Percentiles rank a stretch among this genome's conserved stretches.
phyloP scores from a whole-genome alignment of 2,797 vertebrate genomes.

The Epinephelus malabaricus region DNA sequence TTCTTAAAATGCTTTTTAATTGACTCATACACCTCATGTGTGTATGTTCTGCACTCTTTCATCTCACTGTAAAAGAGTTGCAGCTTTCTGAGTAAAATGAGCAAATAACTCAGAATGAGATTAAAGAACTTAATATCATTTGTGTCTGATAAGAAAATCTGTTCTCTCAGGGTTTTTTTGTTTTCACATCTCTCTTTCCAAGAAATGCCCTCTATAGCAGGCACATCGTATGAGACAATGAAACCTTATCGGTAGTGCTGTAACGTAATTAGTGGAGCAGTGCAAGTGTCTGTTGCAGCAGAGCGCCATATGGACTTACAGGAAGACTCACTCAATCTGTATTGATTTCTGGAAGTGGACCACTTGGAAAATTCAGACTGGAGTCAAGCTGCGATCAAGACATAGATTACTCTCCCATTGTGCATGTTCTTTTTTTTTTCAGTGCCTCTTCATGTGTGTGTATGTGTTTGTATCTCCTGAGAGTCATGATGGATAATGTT shows the following conservation, averaged over 20 bases:
- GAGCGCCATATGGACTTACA: slow-evolving; percentile 57
- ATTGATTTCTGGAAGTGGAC: slow-evolving; percentile 66
- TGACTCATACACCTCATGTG: background rate
- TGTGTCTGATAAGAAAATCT: slow-evolving; percentile 24
- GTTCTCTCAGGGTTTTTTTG: background rate
- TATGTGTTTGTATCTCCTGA: slow-evolving; percentile 11
- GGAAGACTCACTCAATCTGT: slow-evolving; percentile 55
- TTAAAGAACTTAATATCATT: background rate
- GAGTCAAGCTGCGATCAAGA: slow-evolving; percentile 46
- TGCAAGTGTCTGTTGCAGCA: slow-evolving; percentile 41
- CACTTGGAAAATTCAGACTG: slow-evolving; percentile 29
- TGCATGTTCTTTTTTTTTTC: background rate
- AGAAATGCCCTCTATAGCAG: slow-evolving; percentile 38
- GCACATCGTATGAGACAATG: slow-evolving; percentile 38
- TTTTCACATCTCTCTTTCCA: slow-evolving; percentile 21
- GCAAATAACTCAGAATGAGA: slow-evolving; percentile 17
- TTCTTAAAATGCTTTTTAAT: slow-evolving; percentile 5
- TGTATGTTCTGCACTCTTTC: background rate
- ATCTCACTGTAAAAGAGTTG: background rate
- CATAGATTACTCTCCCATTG: slow-evolving; percentile 37
- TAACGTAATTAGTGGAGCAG: slow-evolving; percentile 60
- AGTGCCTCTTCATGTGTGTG: background rate
- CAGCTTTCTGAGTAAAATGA: slow-evolving; percentile 14
- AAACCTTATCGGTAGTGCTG: slow-evolving; percentile 52
- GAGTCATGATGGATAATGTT: slow-evolving; percentile 56